Percentiles rank a stretch among this genome's conserved stretches.
These are phyloP conservation scores for Idaea aversata DNA, from an alignment of 2,888 invertebrate genomes.

Conservation along the genomic window DNA sequence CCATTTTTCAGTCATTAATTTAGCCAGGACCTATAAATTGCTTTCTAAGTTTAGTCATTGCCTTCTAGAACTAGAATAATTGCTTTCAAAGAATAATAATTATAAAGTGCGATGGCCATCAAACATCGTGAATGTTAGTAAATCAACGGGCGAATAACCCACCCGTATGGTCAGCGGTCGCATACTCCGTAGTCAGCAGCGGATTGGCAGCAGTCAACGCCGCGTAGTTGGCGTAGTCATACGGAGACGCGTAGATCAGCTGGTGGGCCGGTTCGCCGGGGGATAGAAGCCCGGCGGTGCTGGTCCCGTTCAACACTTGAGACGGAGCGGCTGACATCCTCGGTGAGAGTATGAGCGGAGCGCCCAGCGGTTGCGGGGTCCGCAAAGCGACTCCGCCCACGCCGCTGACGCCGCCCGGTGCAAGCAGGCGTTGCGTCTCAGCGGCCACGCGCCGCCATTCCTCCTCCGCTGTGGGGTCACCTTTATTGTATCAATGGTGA, in stretches of 20 bases:
- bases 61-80: too few species aligned
- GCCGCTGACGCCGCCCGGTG: conserved; percentile 73
- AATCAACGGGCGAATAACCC: conserved; percentile 85
- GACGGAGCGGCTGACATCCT: conserved; percentile 91
- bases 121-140: conserved; percentile 23
- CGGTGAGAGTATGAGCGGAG: conserved; percentile 95
- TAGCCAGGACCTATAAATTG: too few species aligned
- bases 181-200: conserved; percentile 89
- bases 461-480: conserved; percentile 85
- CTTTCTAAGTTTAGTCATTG: too few species aligned
- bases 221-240: conserved; percentile 95
- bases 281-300: conserved; percentile 68
- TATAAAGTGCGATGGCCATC: background rate
- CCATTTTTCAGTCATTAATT: too few species aligned
- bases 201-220: conserved; percentile 90
- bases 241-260: conserved; percentile 92
- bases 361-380: conserved; percentile 90
- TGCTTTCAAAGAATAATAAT: too few species aligned
- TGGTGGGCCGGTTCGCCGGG: conserved; percentile 87
- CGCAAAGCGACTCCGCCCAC: conserved; percentile 82
- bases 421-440: conserved; percentile 88
- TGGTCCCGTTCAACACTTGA: conserved; percentile 80
- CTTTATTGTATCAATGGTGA: conserved; percentile 71
- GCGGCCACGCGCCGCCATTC: conserved; percentile 92
- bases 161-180: conserved; percentile 95